Evolutionary conservation across 1,140 invertebrate species (phyloP), one percentile per base, ranked within the genome.

Genomic region (Lepidurus apus): DNA sequence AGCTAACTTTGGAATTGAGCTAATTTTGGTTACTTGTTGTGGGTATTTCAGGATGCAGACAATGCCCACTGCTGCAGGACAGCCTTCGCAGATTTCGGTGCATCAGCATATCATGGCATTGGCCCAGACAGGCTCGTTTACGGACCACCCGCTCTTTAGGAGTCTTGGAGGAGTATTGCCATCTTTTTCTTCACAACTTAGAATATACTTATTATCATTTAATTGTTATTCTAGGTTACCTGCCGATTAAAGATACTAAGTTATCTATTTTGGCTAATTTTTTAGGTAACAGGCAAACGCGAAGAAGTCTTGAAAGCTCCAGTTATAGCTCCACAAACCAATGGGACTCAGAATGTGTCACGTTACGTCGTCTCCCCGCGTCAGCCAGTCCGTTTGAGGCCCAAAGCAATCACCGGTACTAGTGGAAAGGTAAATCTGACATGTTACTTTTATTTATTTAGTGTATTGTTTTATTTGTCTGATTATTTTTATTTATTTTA

Each of bases 261-360:
- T 34, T 3, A 4, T 34, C 2, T 34, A 4, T 4, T 34, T 34
- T 34, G 34, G 34, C 34, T 34, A 34, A 34, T 34, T 34, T 34
- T 34, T 34, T 85, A 74, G 87, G 87, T 87, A 65, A 87, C 87
- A 73, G 85, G 89, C 13, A 91, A 91, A 82, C 85, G 88, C 43
- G 91, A 93, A 80, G 90, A 91, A 78, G 82, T 92, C 11, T 84
- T 92, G n/a, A 92, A 92, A 82, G 90, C 92, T 17, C 90, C 91
- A 1, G 92, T 92, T 85, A 88, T 91, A 8, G 84, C 88, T 7
- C 89, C 91, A 11, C 24, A 42, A 4, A 42, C 76, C 90, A 91
- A 82, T 90, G 90, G 83, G 83, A 91, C 76, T 83, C 87, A 80
- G 84, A 90, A 75, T 85, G 83, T 81, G 84, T 83, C 88, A 81